phyloP scores from a whole-genome alignment of 64 coral and sea anemone species.

The Montipora foliosa region DNA sequence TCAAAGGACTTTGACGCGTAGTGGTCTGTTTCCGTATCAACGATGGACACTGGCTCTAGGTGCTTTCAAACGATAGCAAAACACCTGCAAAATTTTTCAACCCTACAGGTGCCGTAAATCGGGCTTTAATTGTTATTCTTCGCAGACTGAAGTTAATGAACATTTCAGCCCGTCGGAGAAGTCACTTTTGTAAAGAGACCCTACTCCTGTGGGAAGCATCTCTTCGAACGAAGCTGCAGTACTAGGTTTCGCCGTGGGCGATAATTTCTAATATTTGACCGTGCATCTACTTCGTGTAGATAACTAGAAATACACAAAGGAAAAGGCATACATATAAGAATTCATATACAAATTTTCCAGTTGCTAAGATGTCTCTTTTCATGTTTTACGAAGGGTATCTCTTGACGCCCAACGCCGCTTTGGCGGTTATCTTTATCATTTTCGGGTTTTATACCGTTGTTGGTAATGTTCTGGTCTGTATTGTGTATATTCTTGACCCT shows the following conservation, averaged over 20 bases:
- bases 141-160: not conserved
- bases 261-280: not conserved
- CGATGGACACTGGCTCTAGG: not conserved
- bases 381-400: slow-evolving; percentile 95
- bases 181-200: not conserved
- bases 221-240: not conserved
- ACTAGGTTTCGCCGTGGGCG: not conserved
- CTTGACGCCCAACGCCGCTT: slow-evolving; percentile 68
- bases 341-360: not conserved
- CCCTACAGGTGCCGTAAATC: not conserved
- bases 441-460: slow-evolving; percentile 88
- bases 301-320: not conserved
- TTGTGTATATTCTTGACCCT: slow-evolving; percentile 80
- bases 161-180: not conserved
- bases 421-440: slow-evolving; percentile 80
- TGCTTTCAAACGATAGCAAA: not conserved
- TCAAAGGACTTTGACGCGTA: too few species aligned
- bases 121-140: slow-evolving; percentile 3
- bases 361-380: slow-evolving; percentile 48
- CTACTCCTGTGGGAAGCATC: not conserved
- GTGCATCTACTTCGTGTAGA: not conserved
- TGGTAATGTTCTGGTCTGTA: slow-evolving; percentile 79
- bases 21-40: too few species aligned
- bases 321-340: not conserved
- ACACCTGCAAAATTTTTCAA: slow-evolving; percentile 31